phyloP scores from a whole-genome alignment of 1,140 invertebrate genomes.

The Halyomorpha halys region DNA sequence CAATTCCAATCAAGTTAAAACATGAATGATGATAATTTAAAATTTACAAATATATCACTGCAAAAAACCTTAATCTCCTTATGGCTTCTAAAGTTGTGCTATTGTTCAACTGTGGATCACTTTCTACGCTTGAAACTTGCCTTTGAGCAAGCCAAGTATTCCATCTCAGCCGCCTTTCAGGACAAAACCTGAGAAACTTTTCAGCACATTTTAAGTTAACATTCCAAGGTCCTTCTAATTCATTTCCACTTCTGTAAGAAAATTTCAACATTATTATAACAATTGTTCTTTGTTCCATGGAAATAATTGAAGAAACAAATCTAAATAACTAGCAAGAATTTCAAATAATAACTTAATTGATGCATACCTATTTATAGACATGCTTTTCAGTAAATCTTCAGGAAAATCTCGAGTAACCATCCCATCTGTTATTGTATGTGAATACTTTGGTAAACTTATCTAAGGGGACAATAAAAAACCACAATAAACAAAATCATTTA shows the following conservation, averaged over 20 bases:
- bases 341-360: neutral
- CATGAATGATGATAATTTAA: too few species aligned
- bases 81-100: slow-evolving; percentile 68
- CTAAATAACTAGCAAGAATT: neutral
- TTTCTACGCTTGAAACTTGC: slow-evolving; percentile 52
- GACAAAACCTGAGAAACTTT: slow-evolving; percentile 72
- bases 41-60: too few species aligned
- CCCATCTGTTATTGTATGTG: slow-evolving; percentile 52
- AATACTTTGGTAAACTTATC: neutral
- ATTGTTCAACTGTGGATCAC: slow-evolving; percentile 52
- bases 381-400: slow-evolving; percentile 50
- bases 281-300: neutral
- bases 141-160: slow-evolving; percentile 72
- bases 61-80: slow-evolving; percentile 42
- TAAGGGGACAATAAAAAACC: neutral
- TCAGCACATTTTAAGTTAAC: slow-evolving; percentile 45
- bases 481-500: neutral
- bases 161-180: slow-evolving; percentile 60
- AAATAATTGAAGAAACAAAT: neutral
- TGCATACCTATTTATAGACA: slow-evolving; percentile 39
- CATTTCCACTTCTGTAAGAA: neutral
- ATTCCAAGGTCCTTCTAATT: slow-evolving; percentile 59
- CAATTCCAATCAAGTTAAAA: slow-evolving; percentile 19
- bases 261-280: neutral
- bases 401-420: slow-evolving; percentile 62